phyloP scores from a whole-genome alignment of 2,113 vertebrate genomes.

The Cynopterus brachyotis region DNA sequence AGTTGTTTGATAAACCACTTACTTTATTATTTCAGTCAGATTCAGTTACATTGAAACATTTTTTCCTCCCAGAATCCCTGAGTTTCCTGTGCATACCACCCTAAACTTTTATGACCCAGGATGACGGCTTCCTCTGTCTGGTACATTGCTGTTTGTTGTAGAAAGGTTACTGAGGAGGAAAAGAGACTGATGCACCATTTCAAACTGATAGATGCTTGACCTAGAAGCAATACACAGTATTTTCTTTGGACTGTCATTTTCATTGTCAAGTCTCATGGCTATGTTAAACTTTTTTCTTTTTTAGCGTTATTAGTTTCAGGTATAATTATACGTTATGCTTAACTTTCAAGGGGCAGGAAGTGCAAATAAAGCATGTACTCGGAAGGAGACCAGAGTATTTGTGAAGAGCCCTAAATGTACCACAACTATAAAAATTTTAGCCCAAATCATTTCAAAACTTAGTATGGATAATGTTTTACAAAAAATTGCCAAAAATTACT shows the following conservation, averaged over 20 bases:
- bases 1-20: neutral
- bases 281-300: neutral
- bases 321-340: neutral
- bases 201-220: neutral
- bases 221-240: neutral
- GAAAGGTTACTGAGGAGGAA: neutral
- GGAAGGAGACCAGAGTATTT: neutral
- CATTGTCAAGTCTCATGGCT: neutral
- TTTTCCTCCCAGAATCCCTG: neutral
- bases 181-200: neutral
- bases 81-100: neutral
- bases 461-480: neutral
- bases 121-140: neutral
- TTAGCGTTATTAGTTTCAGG: too few relatives aligned
- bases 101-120: neutral
- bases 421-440: neutral
- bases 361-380: neutral
- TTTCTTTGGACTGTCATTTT: neutral
- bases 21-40: neutral
- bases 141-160: neutral
- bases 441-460: constrained; percentile 10
- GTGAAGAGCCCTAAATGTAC: neutral
- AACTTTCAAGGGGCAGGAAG: neutral
- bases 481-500: neutral
- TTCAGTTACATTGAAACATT: neutral